Evolutionary conservation across 1,140 invertebrate species (phyloP).

Genomic region (Drosophila melanogaster): Release_6_plus_ISO1_MT NC_004354.4:5039001-5039500

Average conservation of each 20-base stretch:
- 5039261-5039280: slow-evolving; percentile 55
- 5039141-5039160: neutral
- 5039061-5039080: too few species aligned
- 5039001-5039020: slow-evolving; percentile 37
- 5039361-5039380: slow-evolving; percentile 50
- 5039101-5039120: too few species aligned
- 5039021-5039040: slow-evolving; percentile 41
- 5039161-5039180: slow-evolving; percentile 3
- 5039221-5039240: slow-evolving; percentile 26
- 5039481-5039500: slow-evolving; percentile 6
- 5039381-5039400: slow-evolving; percentile 75
- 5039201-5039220: slow-evolving; percentile 12
- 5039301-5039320: slow-evolving; percentile 38
- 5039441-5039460: slow-evolving; percentile 74
- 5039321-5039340: slow-evolving; percentile 55
- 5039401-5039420: slow-evolving; percentile 63
- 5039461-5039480: slow-evolving; percentile 67
- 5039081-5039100: neutral
- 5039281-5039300: slow-evolving; percentile 32
- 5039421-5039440: slow-evolving; percentile 79
- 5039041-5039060: neutral
- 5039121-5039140: neutral
- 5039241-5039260: slow-evolving; percentile 23
- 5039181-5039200: slow-evolving; percentile 1
- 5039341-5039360: slow-evolving; percentile 50